Base-by-base conservation (phyloP, 1,140 invertebrate species). In the Drosophila ironensis region DNA sequence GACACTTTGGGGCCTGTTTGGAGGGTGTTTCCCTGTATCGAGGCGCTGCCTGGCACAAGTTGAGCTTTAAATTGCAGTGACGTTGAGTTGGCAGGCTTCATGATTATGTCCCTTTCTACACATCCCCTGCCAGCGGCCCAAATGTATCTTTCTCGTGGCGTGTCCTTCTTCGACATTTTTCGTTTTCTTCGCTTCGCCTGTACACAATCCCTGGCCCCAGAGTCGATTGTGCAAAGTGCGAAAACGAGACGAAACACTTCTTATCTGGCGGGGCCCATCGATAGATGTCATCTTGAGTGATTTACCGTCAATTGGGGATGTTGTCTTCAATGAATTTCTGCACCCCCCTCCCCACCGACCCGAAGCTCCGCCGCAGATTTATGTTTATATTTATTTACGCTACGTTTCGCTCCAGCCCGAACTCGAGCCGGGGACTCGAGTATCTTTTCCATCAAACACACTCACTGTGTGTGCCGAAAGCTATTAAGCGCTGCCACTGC, bases 251-350 rank as follows among this genome's bases (percentile, higher is more conserved):
- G 77, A 82, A 81, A 84, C 68, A 56, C 61, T 63, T 56, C 59
- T 87, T 87, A 78, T 87, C 77, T 84, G 71, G 53, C 86, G 67
- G 56, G 51, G 48, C 72, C 63, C 82, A 88, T 88, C 80, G 77
- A 88, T 88, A 80, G 75, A 77, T 87, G 80, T 87, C 82, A 87
- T 81, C 70, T 81, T 81, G 82, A 88, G 87, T 88, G 87, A 88
- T 88, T 88, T 88, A 88, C 87, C 76, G 87, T 88, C 87, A 86
- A 82, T 86, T 88, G 76, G 87, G 87, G 77, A 82, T 82, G 77
- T 73, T 82, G 78, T 77, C 78, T 84, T 82, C 77, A 84, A 82
- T 82, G 77, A 84, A 81, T 82, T 82, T 48, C 48, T 44, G 37
- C 40, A 35, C 19, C 20, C 33, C 48, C 19, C 9, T 17, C 17